Percentiles rank a stretch among this genome's conserved stretches.
These are phyloP conservation scores for Rhinopomastus cyanomelas DNA, from an alignment of 2,113 vertebrate genomes.

Conservation along the genomic window DNA sequence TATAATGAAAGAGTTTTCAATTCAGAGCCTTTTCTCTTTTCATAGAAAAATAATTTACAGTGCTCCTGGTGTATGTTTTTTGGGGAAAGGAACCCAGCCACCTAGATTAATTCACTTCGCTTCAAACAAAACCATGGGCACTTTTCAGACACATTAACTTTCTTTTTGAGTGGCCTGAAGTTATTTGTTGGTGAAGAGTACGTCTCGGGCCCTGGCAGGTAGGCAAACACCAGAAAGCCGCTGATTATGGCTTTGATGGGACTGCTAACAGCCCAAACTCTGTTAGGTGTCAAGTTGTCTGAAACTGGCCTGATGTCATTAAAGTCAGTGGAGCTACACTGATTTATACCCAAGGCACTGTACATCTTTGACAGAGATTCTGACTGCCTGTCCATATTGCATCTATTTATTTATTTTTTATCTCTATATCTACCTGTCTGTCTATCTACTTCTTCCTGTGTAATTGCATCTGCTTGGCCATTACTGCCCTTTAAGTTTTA, in stretches of 20 bases:
- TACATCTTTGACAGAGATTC: constrained; percentile 15
- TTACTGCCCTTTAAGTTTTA: background rate
- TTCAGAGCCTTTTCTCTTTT: background rate
- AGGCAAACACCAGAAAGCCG: background rate
- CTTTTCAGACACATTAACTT: background rate
- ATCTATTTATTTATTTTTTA: background rate
- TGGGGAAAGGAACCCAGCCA: background rate
- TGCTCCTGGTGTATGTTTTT: fast-evolving
- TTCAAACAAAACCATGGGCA: background rate
- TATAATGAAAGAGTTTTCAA: background rate
- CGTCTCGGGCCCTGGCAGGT: background rate
- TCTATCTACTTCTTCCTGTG: background rate
- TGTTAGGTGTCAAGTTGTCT: background rate
- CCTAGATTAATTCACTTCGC: background rate
- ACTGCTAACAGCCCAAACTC: constrained; percentile 15
- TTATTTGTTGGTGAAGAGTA: background rate
- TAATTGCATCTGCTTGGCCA: background rate
- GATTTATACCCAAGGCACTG: constrained; percentile 47
- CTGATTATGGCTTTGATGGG: constrained; percentile 39
- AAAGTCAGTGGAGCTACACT: constrained; percentile 54
- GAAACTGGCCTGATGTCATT: background rate
- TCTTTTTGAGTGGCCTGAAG: background rate
- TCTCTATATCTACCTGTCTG: too few relatives aligned
- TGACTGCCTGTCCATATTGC: constrained; percentile 26
- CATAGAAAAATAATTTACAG: background rate